Percentiles rank a stretch among this genome's conserved stretches.
Conservation (phyloP, 2,888 invertebrate genomes). For the Stenodera caucasica region DNA sequence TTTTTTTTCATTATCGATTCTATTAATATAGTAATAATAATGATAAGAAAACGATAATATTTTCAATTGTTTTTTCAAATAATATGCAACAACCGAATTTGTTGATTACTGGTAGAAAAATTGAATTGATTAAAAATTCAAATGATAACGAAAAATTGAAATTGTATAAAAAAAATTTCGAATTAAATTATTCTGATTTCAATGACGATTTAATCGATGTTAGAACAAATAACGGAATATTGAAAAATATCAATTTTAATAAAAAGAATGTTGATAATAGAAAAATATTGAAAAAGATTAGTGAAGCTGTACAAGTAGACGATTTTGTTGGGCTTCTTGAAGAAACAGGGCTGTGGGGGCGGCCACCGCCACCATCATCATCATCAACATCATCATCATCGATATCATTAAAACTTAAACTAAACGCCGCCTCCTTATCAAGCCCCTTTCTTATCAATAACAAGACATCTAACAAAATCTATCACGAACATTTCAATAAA, state of each 20-base stretch:
- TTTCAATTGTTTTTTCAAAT: too few relatives aligned
- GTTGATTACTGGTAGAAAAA: not conserved
- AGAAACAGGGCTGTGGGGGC: slow-evolving; percentile 51
- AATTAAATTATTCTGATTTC: not conserved
- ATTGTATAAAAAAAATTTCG: not conserved
- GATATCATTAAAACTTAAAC: not conserved
- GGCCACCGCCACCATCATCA: slow-evolving; percentile 3
- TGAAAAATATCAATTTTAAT: not conserved
- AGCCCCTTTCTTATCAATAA: slow-evolving; percentile 57
- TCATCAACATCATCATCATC: slow-evolving; percentile 30
- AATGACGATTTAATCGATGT: not conserved
- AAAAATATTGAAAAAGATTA: slow-evolving; percentile 58
- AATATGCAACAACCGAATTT: too few relatives aligned
- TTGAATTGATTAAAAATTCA: not conserved
- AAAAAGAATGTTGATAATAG: slow-evolving; percentile 17
- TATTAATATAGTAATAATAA: too few relatives aligned
- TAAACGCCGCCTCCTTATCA: slow-evolving; percentile 52
- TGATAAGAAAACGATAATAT: too few relatives aligned
- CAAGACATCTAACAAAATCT: slow-evolving; percentile 49
- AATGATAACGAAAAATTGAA: not conserved
- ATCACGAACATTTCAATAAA: slow-evolving; percentile 4
- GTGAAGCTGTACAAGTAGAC: slow-evolving; percentile 63
- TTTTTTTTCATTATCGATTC: too few relatives aligned
- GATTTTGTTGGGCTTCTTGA: slow-evolving; percentile 65
- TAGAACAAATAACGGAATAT: not conserved